phyloP scores from a whole-genome alignment of 2,888 invertebrate genomes.

The Tetragnatha montana region DNA sequence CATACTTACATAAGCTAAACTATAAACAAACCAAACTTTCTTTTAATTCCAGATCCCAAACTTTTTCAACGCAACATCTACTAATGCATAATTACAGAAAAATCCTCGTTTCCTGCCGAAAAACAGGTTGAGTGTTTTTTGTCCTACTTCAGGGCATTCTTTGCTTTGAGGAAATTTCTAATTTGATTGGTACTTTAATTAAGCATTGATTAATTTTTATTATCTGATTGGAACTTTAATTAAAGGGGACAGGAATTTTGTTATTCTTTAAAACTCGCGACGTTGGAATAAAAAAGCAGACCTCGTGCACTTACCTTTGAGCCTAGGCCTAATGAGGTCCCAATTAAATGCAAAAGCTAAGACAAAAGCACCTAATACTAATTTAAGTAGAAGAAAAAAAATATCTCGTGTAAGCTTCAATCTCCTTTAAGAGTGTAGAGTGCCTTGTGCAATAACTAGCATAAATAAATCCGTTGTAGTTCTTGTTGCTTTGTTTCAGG shows the following conservation, averaged over 20 bases:
- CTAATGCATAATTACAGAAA: neutral
- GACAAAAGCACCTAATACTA: neutral
- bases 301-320: neutral
- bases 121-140: neutral
- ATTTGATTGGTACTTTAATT: constrained; percentile 1
- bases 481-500: neutral
- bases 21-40: too few relatives aligned
- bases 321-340: neutral
- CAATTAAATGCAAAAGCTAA: neutral
- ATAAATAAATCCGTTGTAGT: neutral
- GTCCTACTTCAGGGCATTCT: neutral
- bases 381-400: neutral
- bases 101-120: neutral
- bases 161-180: neutral
- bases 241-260: neutral
- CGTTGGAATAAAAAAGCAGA: neutral
- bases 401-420: neutral
- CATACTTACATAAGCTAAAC: too few relatives aligned
- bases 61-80: neutral
- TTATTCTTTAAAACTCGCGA: neutral
- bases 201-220: neutral
- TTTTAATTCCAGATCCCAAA: neutral
- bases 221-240: neutral
- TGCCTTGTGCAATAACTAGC: neutral
- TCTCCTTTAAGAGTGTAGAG: neutral